Evolutionary conservation across 2,797 vertebrate species (phyloP).

Genomic region (Falco cherrug): DNA sequence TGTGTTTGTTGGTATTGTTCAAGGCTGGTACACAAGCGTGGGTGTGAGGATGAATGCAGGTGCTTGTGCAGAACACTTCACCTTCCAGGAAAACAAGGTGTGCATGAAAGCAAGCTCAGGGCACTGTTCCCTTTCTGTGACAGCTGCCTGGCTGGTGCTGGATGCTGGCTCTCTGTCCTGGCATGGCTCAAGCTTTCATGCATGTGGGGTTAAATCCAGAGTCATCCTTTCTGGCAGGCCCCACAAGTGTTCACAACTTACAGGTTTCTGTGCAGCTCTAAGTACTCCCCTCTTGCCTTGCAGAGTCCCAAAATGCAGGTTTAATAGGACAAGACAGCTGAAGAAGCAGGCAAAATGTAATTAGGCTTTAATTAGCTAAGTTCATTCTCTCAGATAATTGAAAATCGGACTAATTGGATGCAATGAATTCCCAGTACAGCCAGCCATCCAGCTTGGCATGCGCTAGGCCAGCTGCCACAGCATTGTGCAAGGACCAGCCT

Average conservation of each 20-base stretch:
- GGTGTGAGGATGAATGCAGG: neutral
- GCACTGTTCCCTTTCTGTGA: neutral
- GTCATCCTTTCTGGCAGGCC: neutral
- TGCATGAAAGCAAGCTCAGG: neutral
- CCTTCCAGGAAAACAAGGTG: neutral
- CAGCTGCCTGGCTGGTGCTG: neutral
- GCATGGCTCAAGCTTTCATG: neutral
- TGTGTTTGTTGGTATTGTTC: neutral
- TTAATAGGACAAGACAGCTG: constrained; percentile 38
- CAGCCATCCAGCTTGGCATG: neutral
- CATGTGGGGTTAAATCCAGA: neutral
- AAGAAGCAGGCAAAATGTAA: constrained; percentile 42
- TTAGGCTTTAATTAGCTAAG: constrained; percentile 50
- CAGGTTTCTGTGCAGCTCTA: neutral
- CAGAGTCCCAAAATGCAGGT: neutral
- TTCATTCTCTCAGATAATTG: constrained; percentile 49
- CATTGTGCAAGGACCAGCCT: neutral
- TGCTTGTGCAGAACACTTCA: neutral
- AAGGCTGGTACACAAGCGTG: accelerated
- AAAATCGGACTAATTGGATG: constrained; percentile 40
- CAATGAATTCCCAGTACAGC: constrained; percentile 12
- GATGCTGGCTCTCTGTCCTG: neutral
- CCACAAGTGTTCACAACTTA: neutral
- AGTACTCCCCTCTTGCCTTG: neutral
- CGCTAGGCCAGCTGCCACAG: neutral